Evolutionary conservation across 2,888 invertebrate species (phyloP).

Genomic region (Sycophila texana): DNA sequence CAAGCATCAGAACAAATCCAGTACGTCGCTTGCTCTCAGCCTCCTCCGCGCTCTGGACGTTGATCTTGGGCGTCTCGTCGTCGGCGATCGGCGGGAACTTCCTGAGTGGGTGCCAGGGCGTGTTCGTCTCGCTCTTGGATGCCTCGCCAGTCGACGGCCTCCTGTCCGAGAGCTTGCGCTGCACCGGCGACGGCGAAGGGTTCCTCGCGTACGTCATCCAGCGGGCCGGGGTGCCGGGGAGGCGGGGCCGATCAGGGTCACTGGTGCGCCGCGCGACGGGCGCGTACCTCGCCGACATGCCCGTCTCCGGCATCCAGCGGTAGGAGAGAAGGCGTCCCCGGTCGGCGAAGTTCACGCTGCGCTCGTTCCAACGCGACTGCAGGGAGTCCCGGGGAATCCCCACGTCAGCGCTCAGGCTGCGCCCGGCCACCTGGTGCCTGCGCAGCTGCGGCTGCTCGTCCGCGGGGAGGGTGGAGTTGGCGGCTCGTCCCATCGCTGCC

Average conservation of each 20-base stretch:
- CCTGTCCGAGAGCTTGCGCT: conserved; percentile 57
- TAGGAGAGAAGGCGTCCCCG: conserved; percentile 41
- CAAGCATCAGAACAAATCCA: no score
- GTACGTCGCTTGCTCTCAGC: no score
- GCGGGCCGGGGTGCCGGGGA: conserved; percentile 47
- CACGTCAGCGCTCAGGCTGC: conserved; percentile 55
- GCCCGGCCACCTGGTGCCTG: conserved; percentile 13
- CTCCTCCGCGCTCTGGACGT: not conserved
- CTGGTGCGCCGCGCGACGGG: conserved; percentile 58
- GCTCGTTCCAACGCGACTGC: conserved; percentile 52
- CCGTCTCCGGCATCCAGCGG: conserved; percentile 51
- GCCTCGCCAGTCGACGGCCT: conserved; percentile 47
- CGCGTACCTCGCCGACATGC: conserved; percentile 60
- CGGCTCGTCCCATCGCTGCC: not conserved
- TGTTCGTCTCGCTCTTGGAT: not conserved
- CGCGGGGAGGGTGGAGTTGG: not conserved
- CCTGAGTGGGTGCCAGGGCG: conserved; percentile 61
- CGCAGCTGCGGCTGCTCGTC: conserved; percentile 1
- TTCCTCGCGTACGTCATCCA: conserved; percentile 65
- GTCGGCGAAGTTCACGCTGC: conserved; percentile 46
- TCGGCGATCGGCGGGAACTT: conserved; percentile 58
- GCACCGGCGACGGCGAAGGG: conserved; percentile 62
- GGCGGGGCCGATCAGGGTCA: conserved; percentile 58
- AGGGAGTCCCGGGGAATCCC: conserved; percentile 44
- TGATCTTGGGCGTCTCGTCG: not conserved